These are phyloP conservation scores for Aelia acuminata DNA, from an alignment of 2,888 invertebrate genomes.

Conservation along the genomic window DNA sequence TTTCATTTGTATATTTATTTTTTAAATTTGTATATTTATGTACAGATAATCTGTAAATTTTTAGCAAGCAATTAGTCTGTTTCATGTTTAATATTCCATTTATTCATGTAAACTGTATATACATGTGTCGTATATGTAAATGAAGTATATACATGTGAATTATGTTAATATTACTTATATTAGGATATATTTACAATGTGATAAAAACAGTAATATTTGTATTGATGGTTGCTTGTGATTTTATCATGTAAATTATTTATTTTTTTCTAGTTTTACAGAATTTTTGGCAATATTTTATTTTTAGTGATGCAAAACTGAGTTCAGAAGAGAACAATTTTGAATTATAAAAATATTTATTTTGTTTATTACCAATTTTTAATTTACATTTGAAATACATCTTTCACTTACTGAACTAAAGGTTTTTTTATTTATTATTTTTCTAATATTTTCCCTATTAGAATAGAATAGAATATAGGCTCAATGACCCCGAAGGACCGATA, in stretches of 20 bases:
- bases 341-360: conserved; percentile 16
- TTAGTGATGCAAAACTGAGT: background rate
- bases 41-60: conserved; percentile 34
- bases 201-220: conserved; percentile 25
- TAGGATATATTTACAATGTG: conserved; percentile 42
- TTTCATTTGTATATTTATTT: background rate
- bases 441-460: too few relatives aligned
- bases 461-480: too few relatives aligned
- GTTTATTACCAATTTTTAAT: background rate
- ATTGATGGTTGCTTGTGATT: conserved; percentile 10
- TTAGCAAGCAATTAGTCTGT: background rate
- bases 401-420: conserved; percentile 1
- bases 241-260: conserved; percentile 50
- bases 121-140: background rate
- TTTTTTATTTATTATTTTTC: background rate
- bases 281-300: background rate
- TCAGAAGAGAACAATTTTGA: background rate
- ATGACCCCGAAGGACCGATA: too few relatives aligned
- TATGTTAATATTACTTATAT: conserved; percentile 27
- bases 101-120: conserved; percentile 22
- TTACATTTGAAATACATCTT: conserved; percentile 23
- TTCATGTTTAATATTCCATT: conserved; percentile 24
- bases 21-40: conserved; percentile 18
- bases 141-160: conserved; percentile 27
- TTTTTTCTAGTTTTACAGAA: conserved; percentile 27